These are phyloP conservation scores for Tachina grossa DNA, from an alignment of 2,888 invertebrate genomes.

Conservation along the genomic window DNA sequence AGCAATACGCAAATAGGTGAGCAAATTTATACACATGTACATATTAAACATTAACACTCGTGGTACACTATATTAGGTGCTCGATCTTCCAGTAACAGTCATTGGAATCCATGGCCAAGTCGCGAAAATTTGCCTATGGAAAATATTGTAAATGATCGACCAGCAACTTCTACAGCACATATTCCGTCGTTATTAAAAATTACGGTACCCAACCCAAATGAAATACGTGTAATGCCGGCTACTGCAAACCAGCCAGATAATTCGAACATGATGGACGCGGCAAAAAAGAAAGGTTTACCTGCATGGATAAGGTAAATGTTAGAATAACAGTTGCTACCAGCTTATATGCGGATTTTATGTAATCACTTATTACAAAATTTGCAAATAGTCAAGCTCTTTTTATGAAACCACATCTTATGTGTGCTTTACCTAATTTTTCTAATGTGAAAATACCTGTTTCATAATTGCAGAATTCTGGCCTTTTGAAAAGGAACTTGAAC, in stretches of 20 bases:
- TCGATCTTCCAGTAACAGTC: constrained; percentile 7
- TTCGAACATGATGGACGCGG: constrained; percentile 87
- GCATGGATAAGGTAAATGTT: constrained; percentile 95
- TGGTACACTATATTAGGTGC: not conserved
- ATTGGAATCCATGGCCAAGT: constrained; percentile 50
- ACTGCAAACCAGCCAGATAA: constrained; percentile 28
- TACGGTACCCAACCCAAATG: constrained; percentile 79
- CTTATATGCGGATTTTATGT: not conserved
- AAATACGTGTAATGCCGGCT: constrained; percentile 61
- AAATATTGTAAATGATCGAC: constrained; percentile 27
- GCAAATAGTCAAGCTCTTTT: not conserved
- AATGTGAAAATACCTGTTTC: too few species aligned
- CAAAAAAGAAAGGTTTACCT: constrained; percentile 94
- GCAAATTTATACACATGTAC: not conserved
- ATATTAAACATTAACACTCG: not conserved
- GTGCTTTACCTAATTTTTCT: too few species aligned
- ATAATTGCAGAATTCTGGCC: too few species aligned
- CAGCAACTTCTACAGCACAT: constrained; percentile 76
- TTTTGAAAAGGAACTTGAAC: too few species aligned
- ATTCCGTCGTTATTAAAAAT: constrained; percentile 79
- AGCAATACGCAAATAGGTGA: constrained; percentile 22
- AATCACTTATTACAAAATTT: not conserved
- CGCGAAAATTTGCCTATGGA: constrained; percentile 24
- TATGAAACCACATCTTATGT: too few species aligned
- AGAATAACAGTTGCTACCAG: not conserved